phyloP scores from a whole-genome alignment of 2,888 invertebrate species.

The Perithous albicinctus region DNA sequence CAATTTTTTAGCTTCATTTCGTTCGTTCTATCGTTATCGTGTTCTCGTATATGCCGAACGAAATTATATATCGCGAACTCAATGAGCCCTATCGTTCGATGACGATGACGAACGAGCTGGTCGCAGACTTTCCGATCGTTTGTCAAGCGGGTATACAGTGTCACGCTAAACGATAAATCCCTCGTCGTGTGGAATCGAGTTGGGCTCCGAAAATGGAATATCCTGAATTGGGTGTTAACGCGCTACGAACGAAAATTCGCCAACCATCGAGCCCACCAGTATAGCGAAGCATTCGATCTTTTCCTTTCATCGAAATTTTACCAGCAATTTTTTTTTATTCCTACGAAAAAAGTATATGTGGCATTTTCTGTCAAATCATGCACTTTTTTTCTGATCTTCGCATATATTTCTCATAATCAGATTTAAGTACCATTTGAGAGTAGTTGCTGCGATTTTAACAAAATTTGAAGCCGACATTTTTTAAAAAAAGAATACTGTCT shows the following conservation, averaged over 20 bases:
- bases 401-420: no score
- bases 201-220: constrained; percentile 34
- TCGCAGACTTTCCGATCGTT: constrained; percentile 65
- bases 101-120: constrained; percentile 65
- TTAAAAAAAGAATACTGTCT: no score
- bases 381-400: no score
- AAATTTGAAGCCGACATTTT: no score
- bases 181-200: constrained; percentile 17
- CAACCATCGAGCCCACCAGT: background rate
- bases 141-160: constrained; percentile 61
- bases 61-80: constrained; percentile 57
- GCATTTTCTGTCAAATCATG: no score
- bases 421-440: no score
- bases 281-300: background rate
- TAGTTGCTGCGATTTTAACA: no score
- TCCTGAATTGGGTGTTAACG: constrained; percentile 26
- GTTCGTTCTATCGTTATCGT: constrained; percentile 30
- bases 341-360: no score
- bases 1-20: constrained; percentile 56
- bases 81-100: constrained; percentile 66
- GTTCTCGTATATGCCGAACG: constrained; percentile 17
- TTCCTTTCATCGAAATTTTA: constrained; percentile 1
- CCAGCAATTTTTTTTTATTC: no score
- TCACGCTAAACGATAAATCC: constrained; percentile 57
- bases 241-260: background rate